Evolutionary conservation across 1,140 invertebrate species (phyloP), one percentile per base, ranked within the genome.

Genomic region (Mesaphorura yosii): DNA sequence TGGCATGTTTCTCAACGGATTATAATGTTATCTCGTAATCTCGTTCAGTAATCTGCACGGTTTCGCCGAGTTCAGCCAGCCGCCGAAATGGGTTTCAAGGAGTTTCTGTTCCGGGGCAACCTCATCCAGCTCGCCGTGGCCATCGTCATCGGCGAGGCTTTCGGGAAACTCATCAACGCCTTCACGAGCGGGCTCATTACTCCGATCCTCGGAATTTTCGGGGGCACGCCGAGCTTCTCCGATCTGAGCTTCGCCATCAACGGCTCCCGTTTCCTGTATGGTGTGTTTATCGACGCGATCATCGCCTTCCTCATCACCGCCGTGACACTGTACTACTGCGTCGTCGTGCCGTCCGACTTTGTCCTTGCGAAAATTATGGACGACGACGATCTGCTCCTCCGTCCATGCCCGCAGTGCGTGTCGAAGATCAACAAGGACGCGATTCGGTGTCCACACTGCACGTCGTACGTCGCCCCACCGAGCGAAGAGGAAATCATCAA

Each of bases 21-120:
- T n/a, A n/a, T n/a, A n/a, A n/a, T n/a, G n/a, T n/a, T n/a, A n/a
- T n/a, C n/a, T n/a, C n/a, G n/a, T n/a, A n/a, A n/a, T n/a, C n/a
- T n/a, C n/a, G n/a, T n/a, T n/a, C n/a, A n/a, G n/a, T n/a, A n/a
- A n/a, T n/a, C n/a, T n/a, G n/a, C n/a, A n/a, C n/a, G n/a, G n/a
- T n/a, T n/a, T n/a, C n/a, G n/a, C n/a, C n/a, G n/a, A n/a, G n/a
- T n/a, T n/a, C n/a, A n/a, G n/a, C n/a, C n/a, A n/a, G n/a, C n/a
- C n/a, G n/a, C n/a, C n/a, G n/a, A n/a, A n/a, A n/a, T n/a, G 7
- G 47, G 47, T 7, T 49, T 49, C 20, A 27, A 34, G 14, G 27
- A 49, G n/a, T 49, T 49, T 49, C 28, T 49, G 5, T 49, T 49
- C 47, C 47, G 47, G 22, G 47, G 47, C 15, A 49, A 49, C 27